Evolutionary conservation across 1,140 invertebrate genomes (phyloP), one percentile per base, ranked within the genome.

Genomic region (Caenorhabditis tropicalis): DNA sequence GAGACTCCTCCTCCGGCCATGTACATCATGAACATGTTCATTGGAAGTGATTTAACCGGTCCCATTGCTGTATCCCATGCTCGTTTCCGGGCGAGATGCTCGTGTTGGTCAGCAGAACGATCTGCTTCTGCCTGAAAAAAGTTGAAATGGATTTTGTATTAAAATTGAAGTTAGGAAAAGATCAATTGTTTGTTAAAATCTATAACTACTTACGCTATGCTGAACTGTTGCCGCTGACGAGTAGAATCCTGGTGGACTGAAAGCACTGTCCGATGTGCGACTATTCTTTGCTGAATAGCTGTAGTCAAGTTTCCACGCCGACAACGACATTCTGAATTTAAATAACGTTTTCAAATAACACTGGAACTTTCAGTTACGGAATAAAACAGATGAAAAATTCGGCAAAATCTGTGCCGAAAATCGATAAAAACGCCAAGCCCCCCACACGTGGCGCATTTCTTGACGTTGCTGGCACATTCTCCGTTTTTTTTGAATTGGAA

Each of bases 1-100:
- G 97, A 98, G 88, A 99, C 83, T 24, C 83, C 65, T 7, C 53
- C 65, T 1, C 83, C 83, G 46, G 83, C 83, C 83, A 84, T 84
- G 33, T 84, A 84, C 96, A 99, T 98, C 60, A 99, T 97, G 90
- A 99, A 98, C 24, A 99, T 92, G 92, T 99, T 99, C 97, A 99
- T 99, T 4, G 97, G 97, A 49, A 99, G 93, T 92, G 94, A 92
- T 88, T 98, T 98, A 6, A 98, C 91, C 6, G 97, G 97, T 9
- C 94, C 96, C 10, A 99, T 91, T 0, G 97, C 97, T 60, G 99
- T 93, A 92, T 99, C 97, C 97, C 97, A 99, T 65, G 97, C 95
- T 91, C 97, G 96, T 92, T 93, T 87, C 15, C 84, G 83, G 58
- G 87, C 43, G 70, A 84, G 83, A 51, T 85, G 85, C 82, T 84